Conservation (phyloP, 2,888 invertebrate genomes). For the Drosophila ezoana region DNA sequence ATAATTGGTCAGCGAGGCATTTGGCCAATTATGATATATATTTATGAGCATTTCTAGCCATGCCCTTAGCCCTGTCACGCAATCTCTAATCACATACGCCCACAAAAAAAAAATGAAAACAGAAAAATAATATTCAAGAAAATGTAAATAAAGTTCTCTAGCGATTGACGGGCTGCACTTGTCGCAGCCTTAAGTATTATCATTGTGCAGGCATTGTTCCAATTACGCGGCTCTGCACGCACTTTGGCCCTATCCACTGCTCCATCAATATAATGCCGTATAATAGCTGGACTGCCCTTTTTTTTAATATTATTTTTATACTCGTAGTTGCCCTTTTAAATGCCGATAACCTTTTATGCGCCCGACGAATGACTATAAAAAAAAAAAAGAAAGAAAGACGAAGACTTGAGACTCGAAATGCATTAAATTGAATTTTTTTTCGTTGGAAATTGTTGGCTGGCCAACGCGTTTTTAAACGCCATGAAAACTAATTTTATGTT, state of each 20-base stretch:
- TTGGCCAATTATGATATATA: conserved; percentile 76
- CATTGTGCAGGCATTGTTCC: conserved; percentile 69
- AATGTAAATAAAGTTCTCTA: conserved; percentile 39
- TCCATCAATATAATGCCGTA: conserved; percentile 63
- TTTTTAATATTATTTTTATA: conserved; percentile 24
- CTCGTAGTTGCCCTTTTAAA: conserved; percentile 67
- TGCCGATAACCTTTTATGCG: conserved; percentile 76
- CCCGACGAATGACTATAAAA: conserved; percentile 67
- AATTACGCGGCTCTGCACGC: conserved; percentile 76
- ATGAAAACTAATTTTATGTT: conserved; percentile 80
- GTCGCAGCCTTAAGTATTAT: conserved; percentile 49
- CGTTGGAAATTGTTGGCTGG: conserved; percentile 62
- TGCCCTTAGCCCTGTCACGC: conserved; percentile 50
- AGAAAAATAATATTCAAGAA: conserved; percentile 11
- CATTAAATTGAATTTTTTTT: conserved; percentile 72
- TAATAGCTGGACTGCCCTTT: conserved; percentile 54
- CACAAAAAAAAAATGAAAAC: conserved; percentile 16
- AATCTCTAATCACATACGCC: conserved; percentile 57
- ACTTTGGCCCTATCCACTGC: conserved; percentile 54
- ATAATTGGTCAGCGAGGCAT: conserved; percentile 72
- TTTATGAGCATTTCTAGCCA: conserved; percentile 54
- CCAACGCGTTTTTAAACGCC: conserved; percentile 77
- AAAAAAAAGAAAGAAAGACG: conserved; percentile 20
- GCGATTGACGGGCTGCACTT: conserved; percentile 55
- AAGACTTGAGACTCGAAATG: conserved; percentile 57